A percentile compares a stretch with the other conserved stretches of the same genome.
Conservation (phyloP, 2,113 vertebrate species). For the Rhizomys pruinosus region DNA sequence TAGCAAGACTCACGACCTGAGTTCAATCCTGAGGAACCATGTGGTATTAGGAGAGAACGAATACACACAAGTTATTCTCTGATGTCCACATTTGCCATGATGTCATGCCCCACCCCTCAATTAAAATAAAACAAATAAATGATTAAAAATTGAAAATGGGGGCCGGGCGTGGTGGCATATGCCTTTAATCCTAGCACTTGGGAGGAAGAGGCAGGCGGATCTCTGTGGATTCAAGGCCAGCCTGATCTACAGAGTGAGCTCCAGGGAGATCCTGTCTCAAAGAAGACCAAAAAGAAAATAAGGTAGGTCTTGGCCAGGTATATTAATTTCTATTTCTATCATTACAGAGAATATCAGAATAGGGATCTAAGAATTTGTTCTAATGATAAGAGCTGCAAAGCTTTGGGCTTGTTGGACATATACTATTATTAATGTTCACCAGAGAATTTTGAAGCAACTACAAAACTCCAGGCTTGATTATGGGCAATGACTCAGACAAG, state of each 20-base stretch:
- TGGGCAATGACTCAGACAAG: not conserved
- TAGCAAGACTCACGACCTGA: not conserved
- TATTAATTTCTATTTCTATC: not conserved
- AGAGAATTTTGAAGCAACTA: not conserved
- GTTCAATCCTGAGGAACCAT: not conserved
- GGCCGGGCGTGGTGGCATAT: no score
- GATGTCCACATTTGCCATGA: not conserved
- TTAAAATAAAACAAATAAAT: not conserved
- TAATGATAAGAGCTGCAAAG: no score
- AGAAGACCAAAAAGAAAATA: no score
- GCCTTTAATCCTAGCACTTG: no score
- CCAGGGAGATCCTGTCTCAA: no score
- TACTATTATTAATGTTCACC: not conserved
- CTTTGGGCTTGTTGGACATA: not conserved
- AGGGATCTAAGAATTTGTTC: not conserved
- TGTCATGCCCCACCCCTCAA: no score
- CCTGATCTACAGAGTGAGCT: no score
- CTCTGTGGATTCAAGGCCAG: no score
- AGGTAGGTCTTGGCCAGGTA: not conserved
- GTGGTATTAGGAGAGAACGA: not conserved
- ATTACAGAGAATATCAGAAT: not conserved
- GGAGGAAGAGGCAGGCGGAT: no score
- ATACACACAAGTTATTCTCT: not conserved
- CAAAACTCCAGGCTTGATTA: not conserved
- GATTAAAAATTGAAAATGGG: no score